A percentile compares a stretch with the other conserved stretches of the same genome.
These are phyloP conservation scores for Microtus oregoni DNA, from an alignment of 2,113 vertebrate genomes.

Conservation along the genomic window DNA sequence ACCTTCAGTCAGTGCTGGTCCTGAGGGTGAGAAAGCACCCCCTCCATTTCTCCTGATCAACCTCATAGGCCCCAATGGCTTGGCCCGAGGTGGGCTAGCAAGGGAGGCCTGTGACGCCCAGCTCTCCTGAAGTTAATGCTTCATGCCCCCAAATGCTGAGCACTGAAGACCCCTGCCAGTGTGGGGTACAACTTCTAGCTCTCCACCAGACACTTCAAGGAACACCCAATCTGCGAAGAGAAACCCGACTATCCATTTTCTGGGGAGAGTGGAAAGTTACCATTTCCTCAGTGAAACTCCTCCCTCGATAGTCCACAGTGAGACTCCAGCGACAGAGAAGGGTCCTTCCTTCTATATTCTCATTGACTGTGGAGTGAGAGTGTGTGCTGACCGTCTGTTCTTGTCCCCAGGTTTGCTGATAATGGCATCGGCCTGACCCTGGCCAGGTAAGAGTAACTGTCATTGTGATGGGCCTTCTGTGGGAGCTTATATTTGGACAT, in stretches of 20 bases:
- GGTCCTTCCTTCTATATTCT: fast-evolving
- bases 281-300: not conserved
- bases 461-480: fast-evolving
- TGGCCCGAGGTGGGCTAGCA: too few species aligned
- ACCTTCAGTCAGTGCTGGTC: too few species aligned
- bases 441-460: constrained; percentile 90
- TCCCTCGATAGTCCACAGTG: not conserved
- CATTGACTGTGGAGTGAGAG: not conserved
- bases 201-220: not conserved
- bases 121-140: fast-evolving
- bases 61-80: not conserved
- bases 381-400: not conserved
- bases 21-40: too few species aligned
- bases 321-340: not conserved
- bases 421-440: constrained; percentile 97
- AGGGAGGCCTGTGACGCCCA: fast-evolving
- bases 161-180: fast-evolving
- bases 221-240: not conserved
- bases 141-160: fast-evolving
- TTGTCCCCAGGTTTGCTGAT: constrained; percentile 94
- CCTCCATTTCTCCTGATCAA: too few species aligned
- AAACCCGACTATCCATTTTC: too few species aligned
- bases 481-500: not conserved
- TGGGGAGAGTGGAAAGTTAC: not conserved
- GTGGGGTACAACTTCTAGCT: not conserved